Evolutionary conservation across 2,888 invertebrate species (phyloP).

Genomic region (Parochlus steinenii): DNA sequence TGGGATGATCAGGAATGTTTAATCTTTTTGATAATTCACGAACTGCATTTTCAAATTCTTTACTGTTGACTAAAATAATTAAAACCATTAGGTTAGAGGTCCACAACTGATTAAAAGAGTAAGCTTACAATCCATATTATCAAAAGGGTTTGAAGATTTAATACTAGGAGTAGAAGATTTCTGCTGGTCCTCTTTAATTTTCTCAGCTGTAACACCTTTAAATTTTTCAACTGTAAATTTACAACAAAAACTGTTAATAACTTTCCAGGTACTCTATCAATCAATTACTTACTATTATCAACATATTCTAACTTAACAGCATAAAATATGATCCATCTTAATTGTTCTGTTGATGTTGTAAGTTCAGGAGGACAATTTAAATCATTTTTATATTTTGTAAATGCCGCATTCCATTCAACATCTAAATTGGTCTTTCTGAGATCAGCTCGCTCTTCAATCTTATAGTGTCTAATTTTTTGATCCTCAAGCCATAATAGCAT

Average conservation of each 20-base stretch:
- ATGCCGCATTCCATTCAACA: conserved; percentile 56
- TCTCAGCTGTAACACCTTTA: conserved; percentile 44
- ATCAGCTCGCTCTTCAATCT: conserved; percentile 59
- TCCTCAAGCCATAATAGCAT: conserved; percentile 69
- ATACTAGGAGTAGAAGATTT: conserved; percentile 48
- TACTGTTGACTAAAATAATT: conserved; percentile 48
- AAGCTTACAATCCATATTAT: conserved; percentile 67
- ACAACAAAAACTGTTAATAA: conserved; percentile 15
- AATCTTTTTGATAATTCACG: conserved; percentile 60
- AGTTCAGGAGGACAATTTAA: conserved; percentile 52
- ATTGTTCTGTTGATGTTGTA: conserved; percentile 43
- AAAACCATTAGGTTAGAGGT: neutral
- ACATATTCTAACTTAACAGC: conserved; percentile 72
- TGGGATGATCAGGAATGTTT: conserved; percentile 62
- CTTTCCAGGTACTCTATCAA: conserved; percentile 1
- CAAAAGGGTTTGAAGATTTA: conserved; percentile 65
- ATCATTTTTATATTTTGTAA: conserved; percentile 55
- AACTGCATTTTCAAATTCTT: conserved; percentile 71
- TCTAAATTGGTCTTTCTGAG: conserved; percentile 47
- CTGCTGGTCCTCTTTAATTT: conserved; percentile 37
- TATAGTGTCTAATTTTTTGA: conserved; percentile 78
- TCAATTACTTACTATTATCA: conserved; percentile 45
- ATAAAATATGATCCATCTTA: conserved; percentile 74
- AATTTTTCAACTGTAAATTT: conserved; percentile 48
- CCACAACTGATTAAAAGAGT: conserved; percentile 3